Conservation (phyloP, 1,140 invertebrate genomes). For the Archivesica marissinica region DNA sequence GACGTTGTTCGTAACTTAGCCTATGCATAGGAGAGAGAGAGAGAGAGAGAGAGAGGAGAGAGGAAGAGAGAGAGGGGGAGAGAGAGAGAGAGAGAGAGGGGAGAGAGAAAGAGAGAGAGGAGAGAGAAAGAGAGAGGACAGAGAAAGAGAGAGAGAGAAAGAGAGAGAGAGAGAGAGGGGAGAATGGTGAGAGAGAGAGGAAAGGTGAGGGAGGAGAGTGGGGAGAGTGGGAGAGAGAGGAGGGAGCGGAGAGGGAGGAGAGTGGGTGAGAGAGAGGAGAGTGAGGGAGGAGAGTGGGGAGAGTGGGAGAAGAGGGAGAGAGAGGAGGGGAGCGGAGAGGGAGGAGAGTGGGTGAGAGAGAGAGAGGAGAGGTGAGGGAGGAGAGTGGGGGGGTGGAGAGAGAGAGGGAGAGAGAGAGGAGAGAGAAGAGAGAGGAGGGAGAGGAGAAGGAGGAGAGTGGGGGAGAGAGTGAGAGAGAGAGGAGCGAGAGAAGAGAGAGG, state of each 20-base stretch:
- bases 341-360: no score
- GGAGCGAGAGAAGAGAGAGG: no score
- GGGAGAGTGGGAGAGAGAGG: no score
- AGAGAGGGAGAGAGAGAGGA: neutral
- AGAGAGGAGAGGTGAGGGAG: neutral
- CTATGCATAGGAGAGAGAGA: neutral
- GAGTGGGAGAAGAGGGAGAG: neutral
- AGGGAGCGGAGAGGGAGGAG: no score
- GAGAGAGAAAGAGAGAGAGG: neutral
- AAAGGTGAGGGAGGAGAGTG: no score
- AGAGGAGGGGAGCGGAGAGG: neutral
- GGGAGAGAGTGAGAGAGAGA: neutral
- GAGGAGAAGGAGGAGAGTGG: neutral
- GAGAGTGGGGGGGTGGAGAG: no score
- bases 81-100: neutral
- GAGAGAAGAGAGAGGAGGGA: neutral
- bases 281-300: no score
- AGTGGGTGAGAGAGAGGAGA: no score
- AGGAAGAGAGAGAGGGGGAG: neutral
- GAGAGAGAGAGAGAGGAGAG: neutral
- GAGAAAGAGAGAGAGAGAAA: neutral
- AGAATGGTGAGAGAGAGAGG: no score
- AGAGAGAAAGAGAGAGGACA: neutral
- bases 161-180: neutral
- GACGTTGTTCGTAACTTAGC: no score